A percentile compares a stretch with the other conserved stretches of the same genome.
phyloP scores from a whole-genome alignment of 2,888 invertebrate species.

The Rhingia campestris region DNA sequence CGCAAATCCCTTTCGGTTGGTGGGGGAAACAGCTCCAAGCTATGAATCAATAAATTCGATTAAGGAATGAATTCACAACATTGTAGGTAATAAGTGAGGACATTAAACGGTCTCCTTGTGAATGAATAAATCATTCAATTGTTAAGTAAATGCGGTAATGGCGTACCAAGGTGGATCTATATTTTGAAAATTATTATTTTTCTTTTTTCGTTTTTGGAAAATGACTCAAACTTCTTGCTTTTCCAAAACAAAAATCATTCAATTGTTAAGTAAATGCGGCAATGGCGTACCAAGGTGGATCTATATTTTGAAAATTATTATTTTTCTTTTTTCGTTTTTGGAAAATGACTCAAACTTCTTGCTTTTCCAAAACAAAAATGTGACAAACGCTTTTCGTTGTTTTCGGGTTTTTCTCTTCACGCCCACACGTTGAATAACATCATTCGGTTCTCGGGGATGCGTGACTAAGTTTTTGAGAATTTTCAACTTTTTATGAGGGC shows the following conservation, averaged over 20 bases:
- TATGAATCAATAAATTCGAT: constrained; percentile 41
- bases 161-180: not conserved
- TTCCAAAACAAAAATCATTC: not conserved
- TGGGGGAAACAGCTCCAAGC: not conserved
- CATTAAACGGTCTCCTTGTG: not conserved
- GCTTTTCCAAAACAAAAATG: not conserved
- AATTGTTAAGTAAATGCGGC: not conserved
- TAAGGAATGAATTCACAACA: not conserved
- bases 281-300: not conserved
- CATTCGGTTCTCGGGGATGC: not conserved
- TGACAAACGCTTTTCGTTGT: not conserved
- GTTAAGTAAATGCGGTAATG: not conserved
- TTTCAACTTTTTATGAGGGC: not conserved
- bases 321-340: not conserved
- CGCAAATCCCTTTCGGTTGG: constrained; percentile 1
- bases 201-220: no score
- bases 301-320: not conserved
- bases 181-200: not conserved
- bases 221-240: not conserved
- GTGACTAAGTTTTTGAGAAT: constrained; percentile 2
- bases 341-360: not conserved
- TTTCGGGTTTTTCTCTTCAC: not conserved
- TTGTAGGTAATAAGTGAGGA: not conserved
- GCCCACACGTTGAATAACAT: not conserved
- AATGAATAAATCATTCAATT: not conserved